Percentiles rank a stretch among this genome's conserved stretches.
phyloP scores from a whole-genome alignment of 2,797 vertebrate species.

The Chelidonichthys spinosus region DNA sequence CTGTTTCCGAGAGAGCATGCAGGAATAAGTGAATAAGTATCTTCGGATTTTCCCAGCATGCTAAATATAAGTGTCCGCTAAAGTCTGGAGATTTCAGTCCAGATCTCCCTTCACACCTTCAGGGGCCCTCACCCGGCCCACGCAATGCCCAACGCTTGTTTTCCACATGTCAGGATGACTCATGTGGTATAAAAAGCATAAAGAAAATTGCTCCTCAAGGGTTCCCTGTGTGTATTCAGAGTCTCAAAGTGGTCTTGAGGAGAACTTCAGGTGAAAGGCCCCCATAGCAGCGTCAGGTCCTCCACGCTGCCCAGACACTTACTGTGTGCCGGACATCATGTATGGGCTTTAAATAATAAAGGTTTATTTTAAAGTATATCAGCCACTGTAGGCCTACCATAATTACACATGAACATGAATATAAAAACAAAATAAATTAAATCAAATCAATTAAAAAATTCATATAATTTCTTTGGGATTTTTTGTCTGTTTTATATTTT shows the following conservation, averaged over 20 bases:
- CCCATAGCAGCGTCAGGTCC: constrained; percentile 19
- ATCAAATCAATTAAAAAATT: no score
- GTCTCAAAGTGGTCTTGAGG: constrained; percentile 29
- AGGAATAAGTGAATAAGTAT: constrained; percentile 62
- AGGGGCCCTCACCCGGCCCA: constrained; percentile 55
- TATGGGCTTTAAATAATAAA: no score
- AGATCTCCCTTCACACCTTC: constrained; percentile 46
- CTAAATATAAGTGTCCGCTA: constrained; percentile 39
- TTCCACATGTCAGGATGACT: constrained; percentile 63
- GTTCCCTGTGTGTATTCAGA: constrained; percentile 5
- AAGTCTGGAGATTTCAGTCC: constrained; percentile 51
- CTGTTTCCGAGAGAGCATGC: constrained; percentile 32
- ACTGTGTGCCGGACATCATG: background rate
- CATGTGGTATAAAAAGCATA: constrained; percentile 35
- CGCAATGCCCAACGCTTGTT: constrained; percentile 48
- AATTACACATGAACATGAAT: no score
- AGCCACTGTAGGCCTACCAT: no score
- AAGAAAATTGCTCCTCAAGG: constrained; percentile 23
- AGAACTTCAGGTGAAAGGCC: constrained; percentile 39
- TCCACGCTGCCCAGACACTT: constrained; percentile 34
- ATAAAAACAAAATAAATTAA: no score
- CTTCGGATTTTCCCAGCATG: constrained; percentile 38
- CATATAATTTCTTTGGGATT: no score
- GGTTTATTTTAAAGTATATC: no score
- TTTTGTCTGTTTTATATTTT: no score